Evolutionary conservation across 2,113 vertebrate species (phyloP), one percentile per base, ranked within the genome.

Genomic region (Mixornis gularis): DNA sequence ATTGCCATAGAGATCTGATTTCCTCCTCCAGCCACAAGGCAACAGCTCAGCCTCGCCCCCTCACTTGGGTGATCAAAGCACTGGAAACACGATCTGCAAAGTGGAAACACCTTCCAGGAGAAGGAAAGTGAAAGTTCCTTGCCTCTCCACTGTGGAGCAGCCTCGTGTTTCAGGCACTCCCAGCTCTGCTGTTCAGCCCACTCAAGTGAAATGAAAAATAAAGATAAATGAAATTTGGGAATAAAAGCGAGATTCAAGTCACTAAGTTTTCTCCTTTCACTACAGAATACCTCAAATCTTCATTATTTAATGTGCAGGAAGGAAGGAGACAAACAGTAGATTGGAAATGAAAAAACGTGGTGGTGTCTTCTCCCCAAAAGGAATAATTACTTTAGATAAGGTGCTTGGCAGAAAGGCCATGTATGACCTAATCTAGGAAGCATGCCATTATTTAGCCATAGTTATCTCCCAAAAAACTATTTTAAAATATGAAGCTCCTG

Each of bases 371-470:
- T 8, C 8, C 18, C 3, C 0, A 0, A 27, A 94, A 95, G 82
- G 34, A 95, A 59, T 34, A 69, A 77, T 78, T 85, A 41, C 58
- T 93, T 58, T 24, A 88, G 90, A 85, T 85, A 91, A 80, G 60
- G 66, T 27, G 8, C 29, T 92, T 93, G 95, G 73, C 87, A 91
- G 84, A 74, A 74, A 68, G 46, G 49, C 18, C 26, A 66, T 13
- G 20, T 14, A 20, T 73, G 59, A 64, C 34, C 71, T 79, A 40
- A 93, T 60, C 51, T 44, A 51, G 55, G 46, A 51, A 79, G 11
- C 4, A 65, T n/a, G 86, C 26, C 17, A 79, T 92, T 82, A 58
- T 89, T 90, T 83, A 89, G 60, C 15, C 34, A 52, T 14, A 26
- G 13, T 68, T 77, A 86, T 79, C 72, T 89, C 62, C n/a, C 68